Evolutionary conservation across 1,140 invertebrate genomes (phyloP), one percentile per base, ranked within the genome.

Genomic region (Metopolophium dirhodum): DNA sequence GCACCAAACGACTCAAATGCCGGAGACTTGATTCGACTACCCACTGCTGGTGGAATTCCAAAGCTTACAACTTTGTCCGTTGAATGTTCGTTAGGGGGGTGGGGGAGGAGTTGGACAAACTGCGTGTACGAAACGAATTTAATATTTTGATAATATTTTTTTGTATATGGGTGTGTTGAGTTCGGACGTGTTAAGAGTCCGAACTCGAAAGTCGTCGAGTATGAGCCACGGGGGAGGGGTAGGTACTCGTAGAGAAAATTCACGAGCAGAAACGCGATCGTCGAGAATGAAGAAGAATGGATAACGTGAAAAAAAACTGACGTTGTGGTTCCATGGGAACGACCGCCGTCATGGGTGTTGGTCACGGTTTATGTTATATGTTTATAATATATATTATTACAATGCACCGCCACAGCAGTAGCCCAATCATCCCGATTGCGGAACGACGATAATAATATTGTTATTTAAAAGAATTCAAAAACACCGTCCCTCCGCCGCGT

Each of bases 261-360:
- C 18, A 54, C 37, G 26, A 41, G 9, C 22, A 91, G 37, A 41
- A 85, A 85, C 41, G 90, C 57, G 23, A 37, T n/a, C 57, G 47
- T 47, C 37, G 47, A 20, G 22, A 4, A 83, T 22, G 20, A 91
- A 14, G 47, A 22, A 91, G 22, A 91, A 91, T 77, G 20, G 83
- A 89, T 6, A 57, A 57, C 30, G 20, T 82, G 9, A 49, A 92
- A 89, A 77, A 82, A 77, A 83, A 90, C 77, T 18, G 54, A 93
- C 47, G 35, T 57, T 86, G 91, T 54, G 91, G 91, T 93, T 86
- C 91, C 91, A 93, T 93, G 91, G 91, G 91, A 93, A 93, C 91
- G 82, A 93, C 91, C 82, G 91, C 47, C 90, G 90, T 93, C 91
- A 93, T 86, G 91, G 91, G 82, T 93, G 91, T 93, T 93, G 91